phyloP scores from a whole-genome alignment of 2,888 invertebrate species.

The Sphaerophoria taeniata region DNA sequence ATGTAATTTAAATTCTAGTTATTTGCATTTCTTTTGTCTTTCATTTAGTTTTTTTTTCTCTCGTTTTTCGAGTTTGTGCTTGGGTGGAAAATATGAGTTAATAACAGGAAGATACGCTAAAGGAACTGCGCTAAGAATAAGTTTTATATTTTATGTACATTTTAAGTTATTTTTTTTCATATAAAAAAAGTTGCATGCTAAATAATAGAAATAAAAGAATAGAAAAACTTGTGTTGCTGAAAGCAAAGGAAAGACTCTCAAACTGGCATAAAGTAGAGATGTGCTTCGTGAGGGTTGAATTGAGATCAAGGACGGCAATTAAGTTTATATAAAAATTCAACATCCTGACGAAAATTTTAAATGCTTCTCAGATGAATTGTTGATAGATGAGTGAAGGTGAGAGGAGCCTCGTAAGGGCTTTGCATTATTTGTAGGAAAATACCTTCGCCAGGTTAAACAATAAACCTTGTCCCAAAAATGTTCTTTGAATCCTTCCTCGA shows the following conservation, averaged over 20 bases:
- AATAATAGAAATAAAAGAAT: slow-evolving; percentile 24
- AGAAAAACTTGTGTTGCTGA: slow-evolving; percentile 33
- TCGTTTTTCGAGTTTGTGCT: not conserved
- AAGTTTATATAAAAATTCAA: slow-evolving; percentile 11
- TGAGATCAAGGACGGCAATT: slow-evolving; percentile 62
- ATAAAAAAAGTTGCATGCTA: slow-evolving; percentile 20
- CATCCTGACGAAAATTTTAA: slow-evolving; percentile 39
- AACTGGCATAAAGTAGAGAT: not conserved
- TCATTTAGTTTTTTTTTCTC: slow-evolving; percentile 1
- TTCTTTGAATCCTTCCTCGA: too few species aligned
- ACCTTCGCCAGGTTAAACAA: too few species aligned
- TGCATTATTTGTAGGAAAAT: too few species aligned
- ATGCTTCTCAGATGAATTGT: not conserved
- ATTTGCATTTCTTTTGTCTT: slow-evolving; percentile 55
- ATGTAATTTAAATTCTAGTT: slow-evolving; percentile 62
- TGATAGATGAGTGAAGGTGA: not conserved
- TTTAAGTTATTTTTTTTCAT: not conserved
- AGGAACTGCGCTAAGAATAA: slow-evolving; percentile 57
- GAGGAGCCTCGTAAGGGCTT: not conserved
- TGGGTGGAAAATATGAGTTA: slow-evolving; percentile 43
- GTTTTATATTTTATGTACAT: slow-evolving; percentile 13
- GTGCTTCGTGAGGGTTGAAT: not conserved
- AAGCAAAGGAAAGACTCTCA: not conserved
- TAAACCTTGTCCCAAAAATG: too few species aligned
- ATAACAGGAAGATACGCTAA: slow-evolving; percentile 46